Evolutionary conservation across 2,797 vertebrate species (phyloP), one percentile per base, ranked within the genome.

Genomic region (Chiroxiphia lanceolata): DNA sequence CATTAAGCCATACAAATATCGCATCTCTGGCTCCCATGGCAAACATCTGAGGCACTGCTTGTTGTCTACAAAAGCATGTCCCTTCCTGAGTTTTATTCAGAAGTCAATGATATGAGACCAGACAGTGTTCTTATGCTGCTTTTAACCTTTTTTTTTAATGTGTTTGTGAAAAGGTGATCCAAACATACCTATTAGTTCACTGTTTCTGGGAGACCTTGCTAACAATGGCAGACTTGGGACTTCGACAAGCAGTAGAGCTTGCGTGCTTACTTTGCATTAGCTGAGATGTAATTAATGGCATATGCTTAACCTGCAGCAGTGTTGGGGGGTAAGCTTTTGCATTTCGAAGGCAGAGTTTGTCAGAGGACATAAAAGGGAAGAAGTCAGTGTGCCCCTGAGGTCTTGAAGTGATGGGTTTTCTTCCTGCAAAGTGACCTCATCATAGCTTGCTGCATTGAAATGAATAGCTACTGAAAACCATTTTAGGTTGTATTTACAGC

Each of bases 221-320:
- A 48, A 31, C 12, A 44, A 3, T 0, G 0, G 45, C 44, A 44
- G n/a, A 38, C 56, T 19, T 42, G 4, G 22, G n/a, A 40, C 65
- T 63, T 17, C 5, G 40, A 29, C 27, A 34, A 63, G 48, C 48
- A 64, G 22, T 65, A 34, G 31, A 27, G 14, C 4, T 17, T 51
- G 5, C 0, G 1, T n/a, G 16, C 57, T 67, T 74, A 26, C 23
- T 57, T n/a, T 64, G 31, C 9, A 1, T 63, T 70, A 83, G n/a
- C 16, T 63, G 34, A 53, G 22, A 16, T 78, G 5, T 47, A 33
- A 26, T 21, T 79, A 70, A 47, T 22, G 29, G 17, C 12, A 7
- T 33, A 21, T 56, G 6, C 10, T 65, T 74, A 14, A 34, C 33
- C 38, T 54, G 38, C 44, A 77, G n/a, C 25, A 56, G 33, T 3